Conservation (phyloP, 37 sponge, comb jelly and placozoan genomes). For the Trichoplax adhaerens region DNA sequence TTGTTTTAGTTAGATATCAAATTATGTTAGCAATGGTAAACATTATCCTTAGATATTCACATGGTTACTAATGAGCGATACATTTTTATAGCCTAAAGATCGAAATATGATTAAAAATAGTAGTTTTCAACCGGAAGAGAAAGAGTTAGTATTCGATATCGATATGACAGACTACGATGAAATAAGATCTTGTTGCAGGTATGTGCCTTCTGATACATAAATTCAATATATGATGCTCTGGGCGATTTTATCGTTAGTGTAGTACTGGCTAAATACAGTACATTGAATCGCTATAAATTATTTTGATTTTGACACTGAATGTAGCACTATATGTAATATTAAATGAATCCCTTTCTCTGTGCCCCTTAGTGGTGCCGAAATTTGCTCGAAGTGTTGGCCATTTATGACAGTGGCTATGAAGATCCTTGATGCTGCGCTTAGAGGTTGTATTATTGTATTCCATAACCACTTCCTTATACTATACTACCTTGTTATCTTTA, state of each 20-base stretch:
- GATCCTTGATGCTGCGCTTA: conserved; percentile 64
- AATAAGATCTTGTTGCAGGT: conserved; percentile 73
- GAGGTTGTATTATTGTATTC: conserved; percentile 21
- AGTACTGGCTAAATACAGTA: not conserved
- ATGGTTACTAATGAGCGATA: too few relatives aligned
- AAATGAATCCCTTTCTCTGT: not conserved
- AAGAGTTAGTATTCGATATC: conserved; percentile 97
- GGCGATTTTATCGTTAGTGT: not conserved
- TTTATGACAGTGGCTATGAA: conserved; percentile 74
- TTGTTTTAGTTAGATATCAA: too few relatives aligned
- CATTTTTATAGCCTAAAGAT: conserved; percentile 22
- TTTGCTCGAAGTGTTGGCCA: conserved; percentile 82
- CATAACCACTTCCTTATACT: too few relatives aligned
- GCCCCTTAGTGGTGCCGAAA: conserved; percentile 54
- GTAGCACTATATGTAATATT: not conserved
- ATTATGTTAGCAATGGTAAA: too few relatives aligned
- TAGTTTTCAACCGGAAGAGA: conserved; percentile 41
- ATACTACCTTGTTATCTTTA: too few relatives aligned
- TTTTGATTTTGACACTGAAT: too few relatives aligned
- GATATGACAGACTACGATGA: conserved; percentile 99
- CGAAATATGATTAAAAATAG: conserved; percentile 41
- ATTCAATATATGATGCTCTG: not conserved
- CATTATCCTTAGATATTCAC: too few relatives aligned
- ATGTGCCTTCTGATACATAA: not conserved
- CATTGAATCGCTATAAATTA: not conserved